Evolutionary conservation across 2,113 vertebrate species (phyloP).

Genomic region (Ammodramus savannarum): DNA sequence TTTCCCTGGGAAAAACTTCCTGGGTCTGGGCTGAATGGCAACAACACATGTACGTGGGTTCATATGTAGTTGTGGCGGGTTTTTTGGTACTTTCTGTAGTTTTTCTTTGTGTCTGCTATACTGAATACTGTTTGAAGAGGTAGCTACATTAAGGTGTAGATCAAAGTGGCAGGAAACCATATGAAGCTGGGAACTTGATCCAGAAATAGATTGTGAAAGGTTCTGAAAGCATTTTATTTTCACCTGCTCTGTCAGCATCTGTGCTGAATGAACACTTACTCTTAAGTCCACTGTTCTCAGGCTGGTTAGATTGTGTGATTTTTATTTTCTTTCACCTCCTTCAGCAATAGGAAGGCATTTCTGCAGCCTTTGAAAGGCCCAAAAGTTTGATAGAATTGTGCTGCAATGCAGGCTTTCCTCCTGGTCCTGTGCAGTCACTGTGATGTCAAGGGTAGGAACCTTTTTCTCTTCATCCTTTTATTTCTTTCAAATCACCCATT

Average conservation of each 20-base stretch:
- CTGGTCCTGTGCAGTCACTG: background rate
- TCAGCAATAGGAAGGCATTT: background rate
- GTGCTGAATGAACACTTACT: background rate
- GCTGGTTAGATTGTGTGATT: background rate
- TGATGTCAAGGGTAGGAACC: background rate
- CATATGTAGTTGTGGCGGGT: background rate
- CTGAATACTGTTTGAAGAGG: background rate
- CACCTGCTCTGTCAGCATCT: background rate
- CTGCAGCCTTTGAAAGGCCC: slow-evolving; percentile 8
- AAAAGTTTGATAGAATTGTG: slow-evolving; percentile 4
- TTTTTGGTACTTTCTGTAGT: background rate
- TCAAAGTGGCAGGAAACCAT: slow-evolving; percentile 10
- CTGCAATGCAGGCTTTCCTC: background rate
- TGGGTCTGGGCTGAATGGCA: background rate
- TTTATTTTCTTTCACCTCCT: background rate
- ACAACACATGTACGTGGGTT: background rate
- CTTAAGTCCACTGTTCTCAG: slow-evolving; percentile 1
- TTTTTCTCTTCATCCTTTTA: background rate
- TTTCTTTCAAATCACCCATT: background rate
- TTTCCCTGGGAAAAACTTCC: background rate
- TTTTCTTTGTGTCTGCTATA: background rate
- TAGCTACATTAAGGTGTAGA: background rate
- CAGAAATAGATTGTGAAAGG: slow-evolving; percentile 44
- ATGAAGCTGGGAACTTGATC: background rate
- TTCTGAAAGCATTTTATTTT: slow-evolving; percentile 54